Evolutionary conservation across 2,797 vertebrate species (phyloP).

Genomic region (Todus mexicanus): DNA sequence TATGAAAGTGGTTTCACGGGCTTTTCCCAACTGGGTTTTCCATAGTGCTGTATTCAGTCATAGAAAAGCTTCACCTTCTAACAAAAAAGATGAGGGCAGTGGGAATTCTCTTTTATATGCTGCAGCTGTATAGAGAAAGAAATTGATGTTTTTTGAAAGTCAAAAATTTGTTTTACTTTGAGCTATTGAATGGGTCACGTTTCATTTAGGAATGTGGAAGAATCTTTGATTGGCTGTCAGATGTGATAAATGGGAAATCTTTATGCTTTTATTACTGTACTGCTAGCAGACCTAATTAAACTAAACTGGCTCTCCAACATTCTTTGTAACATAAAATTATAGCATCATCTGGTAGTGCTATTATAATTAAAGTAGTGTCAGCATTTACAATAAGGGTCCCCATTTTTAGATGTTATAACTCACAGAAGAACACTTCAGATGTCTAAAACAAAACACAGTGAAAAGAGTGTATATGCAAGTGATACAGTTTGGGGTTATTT

Average conservation of each 20-base stretch:
- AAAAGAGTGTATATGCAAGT: not conserved
- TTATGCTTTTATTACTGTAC: constrained; percentile 77
- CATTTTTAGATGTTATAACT: constrained; percentile 42
- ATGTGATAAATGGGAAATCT: constrained; percentile 79
- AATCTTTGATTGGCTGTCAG: constrained; percentile 77
- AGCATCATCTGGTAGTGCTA: constrained; percentile 34
- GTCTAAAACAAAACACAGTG: constrained; percentile 12
- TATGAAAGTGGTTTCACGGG: not conserved
- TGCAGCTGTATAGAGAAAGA: constrained; percentile 1
- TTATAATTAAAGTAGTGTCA: constrained; percentile 68
- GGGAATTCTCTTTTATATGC: not conserved
- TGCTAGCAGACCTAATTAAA: constrained; percentile 78
- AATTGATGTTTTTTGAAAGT: constrained; percentile 25
- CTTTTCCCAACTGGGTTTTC: not conserved
- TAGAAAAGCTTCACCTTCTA: not conserved
- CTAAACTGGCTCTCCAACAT: constrained; percentile 65
- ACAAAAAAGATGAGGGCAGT: not conserved
- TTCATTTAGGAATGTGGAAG: constrained; percentile 73
- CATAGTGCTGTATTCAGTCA: not conserved
- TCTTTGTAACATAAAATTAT: constrained; percentile 74
- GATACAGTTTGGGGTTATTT: not conserved
- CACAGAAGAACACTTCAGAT: constrained; percentile 22
- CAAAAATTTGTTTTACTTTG: constrained; percentile 60
- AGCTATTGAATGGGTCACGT: constrained; percentile 67
- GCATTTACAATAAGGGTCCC: constrained; percentile 58